Evolutionary conservation across 2,113 vertebrate species (phyloP).

Genomic region (Brachionichthys hirsutus): DNA sequence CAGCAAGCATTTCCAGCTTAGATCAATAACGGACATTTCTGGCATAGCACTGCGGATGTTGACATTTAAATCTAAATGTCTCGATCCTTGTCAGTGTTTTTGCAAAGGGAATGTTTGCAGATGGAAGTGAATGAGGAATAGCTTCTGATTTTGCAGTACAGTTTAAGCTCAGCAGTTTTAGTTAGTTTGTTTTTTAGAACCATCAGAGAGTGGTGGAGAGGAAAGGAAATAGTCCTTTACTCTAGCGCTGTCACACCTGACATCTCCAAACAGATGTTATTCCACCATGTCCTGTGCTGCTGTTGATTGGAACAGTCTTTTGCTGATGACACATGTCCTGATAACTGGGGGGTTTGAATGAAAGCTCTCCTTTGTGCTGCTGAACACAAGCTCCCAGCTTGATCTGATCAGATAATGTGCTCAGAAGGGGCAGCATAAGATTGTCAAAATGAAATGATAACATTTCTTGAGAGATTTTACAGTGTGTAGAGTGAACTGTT

Average conservation of each 20-base stretch:
- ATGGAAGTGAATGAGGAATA: no score
- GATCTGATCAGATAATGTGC: neutral
- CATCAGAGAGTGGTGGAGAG: no score
- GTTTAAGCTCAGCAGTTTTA: no score
- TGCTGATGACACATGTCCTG: conserved; percentile 33
- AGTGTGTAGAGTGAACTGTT: neutral
- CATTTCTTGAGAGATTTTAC: no score
- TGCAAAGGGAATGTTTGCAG: no score
- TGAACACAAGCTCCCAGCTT: conserved; percentile 7
- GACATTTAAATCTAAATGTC: neutral
- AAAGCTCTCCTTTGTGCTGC: conserved; percentile 46
- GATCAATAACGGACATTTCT: neutral
- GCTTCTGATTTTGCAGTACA: no score
- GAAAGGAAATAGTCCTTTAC: neutral
- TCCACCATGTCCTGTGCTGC: neutral
- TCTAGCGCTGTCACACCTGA: neutral
- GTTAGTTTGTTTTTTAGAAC: neutral
- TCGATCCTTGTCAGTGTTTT: neutral
- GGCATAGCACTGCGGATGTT: neutral
- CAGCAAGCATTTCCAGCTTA: neutral
- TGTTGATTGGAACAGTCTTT: conserved; percentile 33
- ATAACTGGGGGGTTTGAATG: conserved; percentile 49
- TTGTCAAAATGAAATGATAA: no score
- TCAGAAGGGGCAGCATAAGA: no score
- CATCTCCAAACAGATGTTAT: conserved; percentile 29